These are phyloP conservation scores for Ciconia stormi DNA, from an alignment of 2,113 vertebrate genomes.

Conservation along the genomic window DNA sequence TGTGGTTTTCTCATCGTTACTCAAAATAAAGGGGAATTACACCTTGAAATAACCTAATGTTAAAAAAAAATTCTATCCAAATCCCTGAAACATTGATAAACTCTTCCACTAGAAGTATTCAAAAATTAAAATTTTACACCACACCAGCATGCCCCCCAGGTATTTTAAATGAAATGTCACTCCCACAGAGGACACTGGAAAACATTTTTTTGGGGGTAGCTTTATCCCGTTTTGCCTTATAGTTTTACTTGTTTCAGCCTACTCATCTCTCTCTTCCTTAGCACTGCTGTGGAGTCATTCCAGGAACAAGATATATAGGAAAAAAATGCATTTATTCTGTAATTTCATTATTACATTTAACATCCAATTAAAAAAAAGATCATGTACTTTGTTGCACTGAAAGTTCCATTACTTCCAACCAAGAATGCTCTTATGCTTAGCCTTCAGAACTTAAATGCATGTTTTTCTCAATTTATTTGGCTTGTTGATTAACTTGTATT, in stretches of 20 bases:
- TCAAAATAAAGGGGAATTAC: background rate
- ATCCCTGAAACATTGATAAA: background rate
- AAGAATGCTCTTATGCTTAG: background rate
- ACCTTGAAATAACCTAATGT: background rate
- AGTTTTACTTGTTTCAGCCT: background rate
- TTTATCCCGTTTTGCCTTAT: background rate
- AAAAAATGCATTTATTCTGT: background rate
- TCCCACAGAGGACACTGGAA: background rate
- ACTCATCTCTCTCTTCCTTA: background rate
- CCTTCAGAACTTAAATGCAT: background rate
- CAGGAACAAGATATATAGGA: background rate
- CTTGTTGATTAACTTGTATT: background rate
- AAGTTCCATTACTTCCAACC: background rate
- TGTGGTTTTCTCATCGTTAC: background rate
- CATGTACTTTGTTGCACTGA: background rate
- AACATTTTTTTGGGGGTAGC: background rate
- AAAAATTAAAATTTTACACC: background rate
- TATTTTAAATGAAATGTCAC: background rate
- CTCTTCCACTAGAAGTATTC: background rate
- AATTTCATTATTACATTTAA: background rate
- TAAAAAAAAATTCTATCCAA: background rate
- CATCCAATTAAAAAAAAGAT: background rate
- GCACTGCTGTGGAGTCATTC: background rate
- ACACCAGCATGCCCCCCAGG: background rate
- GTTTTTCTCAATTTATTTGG: background rate